Evolutionary conservation across 2,113 vertebrate species (phyloP).

Genomic region (Diadophis punctatus): DNA sequence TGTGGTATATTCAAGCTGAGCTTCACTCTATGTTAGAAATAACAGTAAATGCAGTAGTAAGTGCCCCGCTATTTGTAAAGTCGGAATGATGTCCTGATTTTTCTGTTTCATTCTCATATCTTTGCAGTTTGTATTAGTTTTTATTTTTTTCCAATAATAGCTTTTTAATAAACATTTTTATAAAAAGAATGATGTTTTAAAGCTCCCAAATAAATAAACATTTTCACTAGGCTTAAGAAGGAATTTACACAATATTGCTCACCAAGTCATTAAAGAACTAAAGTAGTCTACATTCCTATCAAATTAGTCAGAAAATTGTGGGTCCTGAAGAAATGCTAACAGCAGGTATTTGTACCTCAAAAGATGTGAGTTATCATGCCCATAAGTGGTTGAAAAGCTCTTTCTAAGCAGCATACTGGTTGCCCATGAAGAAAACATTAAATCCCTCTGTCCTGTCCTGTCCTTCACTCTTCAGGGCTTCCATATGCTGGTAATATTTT

Average conservation of each 20-base stretch:
- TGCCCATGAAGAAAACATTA: constrained; percentile 22
- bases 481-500: constrained; percentile 55
- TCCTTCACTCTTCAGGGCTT: constrained; percentile 27
- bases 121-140: neutral
- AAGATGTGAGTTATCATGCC: fast-evolving
- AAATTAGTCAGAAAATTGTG: constrained; percentile 8
- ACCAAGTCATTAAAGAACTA: constrained; percentile 11
- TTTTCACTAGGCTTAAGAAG: neutral
- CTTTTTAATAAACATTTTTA: neutral
- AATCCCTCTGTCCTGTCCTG: constrained; percentile 46
- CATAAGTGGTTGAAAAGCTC: neutral
- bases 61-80: neutral
- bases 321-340: neutral
- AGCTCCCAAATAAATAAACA: neutral
- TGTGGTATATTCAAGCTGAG: neutral
- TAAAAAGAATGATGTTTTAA: neutral
- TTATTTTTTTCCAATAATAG: neutral
- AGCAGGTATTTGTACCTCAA: neutral
- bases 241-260: neutral
- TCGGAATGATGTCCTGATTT: neutral
- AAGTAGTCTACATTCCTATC: constrained; percentile 3
- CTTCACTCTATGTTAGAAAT: neutral
- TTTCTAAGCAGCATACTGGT: neutral
- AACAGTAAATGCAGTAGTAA: neutral
- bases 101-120: neutral